Percentiles rank a stretch among this genome's conserved stretches.
phyloP scores from a whole-genome alignment of 1,140 invertebrate species.

The Drosophila burlai region DNA sequence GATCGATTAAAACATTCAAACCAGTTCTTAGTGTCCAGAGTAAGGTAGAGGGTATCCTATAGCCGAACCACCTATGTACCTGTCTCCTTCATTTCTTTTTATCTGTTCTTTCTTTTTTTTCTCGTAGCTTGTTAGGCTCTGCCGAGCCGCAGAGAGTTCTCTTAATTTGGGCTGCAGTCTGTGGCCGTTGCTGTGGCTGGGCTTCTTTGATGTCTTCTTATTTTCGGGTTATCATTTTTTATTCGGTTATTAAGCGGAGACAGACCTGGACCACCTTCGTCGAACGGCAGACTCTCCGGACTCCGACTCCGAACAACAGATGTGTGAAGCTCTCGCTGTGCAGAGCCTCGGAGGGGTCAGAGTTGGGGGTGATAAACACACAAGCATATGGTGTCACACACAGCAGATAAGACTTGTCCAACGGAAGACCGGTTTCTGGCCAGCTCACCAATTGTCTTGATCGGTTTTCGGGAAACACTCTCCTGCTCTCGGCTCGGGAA shows the following conservation, averaged over 20 bases:
- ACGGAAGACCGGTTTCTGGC: too few species aligned
- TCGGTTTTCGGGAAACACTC: constrained; percentile 39
- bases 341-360: not conserved
- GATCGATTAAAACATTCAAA: not conserved
- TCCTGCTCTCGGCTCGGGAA: not conserved
- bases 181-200: constrained; percentile 47
- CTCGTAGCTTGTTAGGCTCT: constrained; percentile 68
- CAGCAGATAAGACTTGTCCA: constrained; percentile 35
- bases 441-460: constrained; percentile 60
- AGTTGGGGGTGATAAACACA: constrained; percentile 37
- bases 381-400: constrained; percentile 65
- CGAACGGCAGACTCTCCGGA: constrained; percentile 39
- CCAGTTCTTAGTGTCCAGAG: too few species aligned
- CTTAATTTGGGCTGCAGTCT: constrained; percentile 70
- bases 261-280: constrained; percentile 68
- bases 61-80: not conserved
- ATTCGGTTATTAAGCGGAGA: constrained; percentile 81
- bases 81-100: constrained; percentile 26
- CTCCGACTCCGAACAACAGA: constrained; percentile 51
- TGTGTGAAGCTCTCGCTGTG: constrained; percentile 71
- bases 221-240: constrained; percentile 84
- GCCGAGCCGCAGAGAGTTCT: constrained; percentile 45
- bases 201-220: constrained; percentile 82
- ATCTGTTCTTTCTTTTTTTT: constrained; percentile 44
- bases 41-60: constrained; percentile 5